Evolutionary conservation across 2,113 vertebrate species (phyloP).

Genomic region (Agapornis roseicollis): DNA sequence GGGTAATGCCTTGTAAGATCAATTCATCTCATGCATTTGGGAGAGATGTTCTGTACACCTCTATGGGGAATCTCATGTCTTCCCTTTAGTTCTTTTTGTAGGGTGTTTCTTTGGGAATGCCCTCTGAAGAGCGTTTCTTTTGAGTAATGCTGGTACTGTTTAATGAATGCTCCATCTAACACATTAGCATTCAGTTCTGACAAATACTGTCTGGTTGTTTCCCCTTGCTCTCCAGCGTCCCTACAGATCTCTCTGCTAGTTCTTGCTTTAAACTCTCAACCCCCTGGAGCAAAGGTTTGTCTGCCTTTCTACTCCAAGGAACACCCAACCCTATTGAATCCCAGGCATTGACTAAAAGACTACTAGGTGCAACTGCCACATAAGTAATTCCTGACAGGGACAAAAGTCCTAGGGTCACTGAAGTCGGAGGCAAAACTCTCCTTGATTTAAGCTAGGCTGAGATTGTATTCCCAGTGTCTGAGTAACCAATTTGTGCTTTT

Average conservation of each 20-base stretch:
- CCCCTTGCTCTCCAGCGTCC: background rate
- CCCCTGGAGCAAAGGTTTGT: background rate
- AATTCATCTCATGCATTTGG: fast-evolving
- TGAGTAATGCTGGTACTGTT: background rate
- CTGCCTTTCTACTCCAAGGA: background rate
- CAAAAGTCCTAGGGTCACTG: background rate
- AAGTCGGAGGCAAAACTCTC: background rate
- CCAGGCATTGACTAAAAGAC: background rate
- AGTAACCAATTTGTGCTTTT: background rate
- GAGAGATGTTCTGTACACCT: background rate
- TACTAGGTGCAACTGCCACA: background rate
- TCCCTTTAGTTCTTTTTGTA: background rate
- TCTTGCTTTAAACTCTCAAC: background rate
- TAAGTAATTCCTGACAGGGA: background rate
- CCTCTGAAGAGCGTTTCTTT: background rate
- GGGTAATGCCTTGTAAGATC: background rate
- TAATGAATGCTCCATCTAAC: background rate
- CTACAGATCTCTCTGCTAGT: background rate
- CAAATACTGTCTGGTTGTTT: background rate
- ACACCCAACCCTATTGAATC: too few relatives aligned
- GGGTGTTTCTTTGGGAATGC: background rate
- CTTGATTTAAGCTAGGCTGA: background rate
- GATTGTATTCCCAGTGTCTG: background rate
- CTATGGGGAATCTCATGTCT: background rate
- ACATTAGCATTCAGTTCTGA: background rate